These are phyloP conservation scores for Drosophila teissieri DNA, from an alignment of 1,140 invertebrate species.

Conservation along the genomic window DNA sequence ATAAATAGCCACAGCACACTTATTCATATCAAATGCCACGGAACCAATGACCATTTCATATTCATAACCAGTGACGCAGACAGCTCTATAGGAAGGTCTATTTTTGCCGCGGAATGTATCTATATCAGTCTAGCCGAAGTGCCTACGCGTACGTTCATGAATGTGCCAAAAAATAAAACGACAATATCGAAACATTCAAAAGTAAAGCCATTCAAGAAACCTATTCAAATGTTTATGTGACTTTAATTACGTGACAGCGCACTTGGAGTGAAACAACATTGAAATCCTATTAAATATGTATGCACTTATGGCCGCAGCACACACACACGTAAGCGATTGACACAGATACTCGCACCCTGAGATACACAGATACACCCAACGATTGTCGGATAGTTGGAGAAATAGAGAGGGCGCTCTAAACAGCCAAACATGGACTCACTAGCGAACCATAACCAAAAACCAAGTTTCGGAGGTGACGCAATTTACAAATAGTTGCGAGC, in stretches of 20 bases:
- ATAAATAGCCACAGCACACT: conserved; percentile 1
- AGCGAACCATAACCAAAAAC: conserved; percentile 42
- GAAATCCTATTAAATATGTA: conserved; percentile 73
- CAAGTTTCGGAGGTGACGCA: conserved; percentile 63
- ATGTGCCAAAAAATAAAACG: conserved; percentile 31
- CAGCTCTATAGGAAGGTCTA: conserved; percentile 29
- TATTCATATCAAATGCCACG: conserved; percentile 19
- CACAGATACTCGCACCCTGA: conserved; percentile 56
- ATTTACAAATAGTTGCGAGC: conserved; percentile 65
- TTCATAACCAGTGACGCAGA: conserved; percentile 39
- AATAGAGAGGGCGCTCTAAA: conserved; percentile 15
- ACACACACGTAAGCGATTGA: conserved; percentile 30
- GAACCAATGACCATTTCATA: conserved; percentile 26
- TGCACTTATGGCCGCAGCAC: conserved; percentile 58
- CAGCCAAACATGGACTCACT: conserved; percentile 53
- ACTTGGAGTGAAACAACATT: conserved; percentile 59
- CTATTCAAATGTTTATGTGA: conserved; percentile 61
- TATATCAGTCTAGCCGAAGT: conserved; percentile 54
- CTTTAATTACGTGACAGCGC: conserved; percentile 77
- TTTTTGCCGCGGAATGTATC: conserved; percentile 16
- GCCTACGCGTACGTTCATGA: conserved; percentile 58
- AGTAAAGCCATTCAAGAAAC: conserved; percentile 45
- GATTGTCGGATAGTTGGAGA: conserved; percentile 4
- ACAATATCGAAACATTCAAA: conserved; percentile 13
- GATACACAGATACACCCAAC: conserved; percentile 10